Base-by-base conservation (phyloP, 2,113 vertebrate species). In the Garra rufa region DNA sequence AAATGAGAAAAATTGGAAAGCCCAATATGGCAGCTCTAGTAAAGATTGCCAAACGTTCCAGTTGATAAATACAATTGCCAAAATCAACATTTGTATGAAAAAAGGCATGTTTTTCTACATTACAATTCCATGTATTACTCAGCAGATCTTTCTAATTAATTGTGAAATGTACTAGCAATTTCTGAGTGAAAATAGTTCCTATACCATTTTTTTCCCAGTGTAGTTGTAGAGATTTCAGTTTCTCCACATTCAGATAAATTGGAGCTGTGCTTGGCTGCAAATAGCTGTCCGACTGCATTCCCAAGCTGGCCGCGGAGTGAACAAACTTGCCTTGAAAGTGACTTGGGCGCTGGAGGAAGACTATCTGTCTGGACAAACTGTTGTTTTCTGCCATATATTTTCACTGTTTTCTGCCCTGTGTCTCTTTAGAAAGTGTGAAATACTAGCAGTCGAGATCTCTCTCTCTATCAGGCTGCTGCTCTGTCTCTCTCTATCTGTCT, bases 351-450 rank as follows among this genome's bases (percentile, higher is more conserved):
- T 57, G 21, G 19, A 57, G 52, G 9, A n/a, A 57, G 21, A 57
- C 52, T n/a, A 7, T 55, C 50, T 21, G 17, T 55, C 15, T 9
- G 65, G 30, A 9, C 30, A 38, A 38, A 19, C 30, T 38, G 30
- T 67, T 67, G 34, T 67, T 67, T 67, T 67, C 65, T 38, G 30
- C 30, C 61, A 30, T 30, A 65, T 65, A 65, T 65, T 30, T 65
- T 30, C 14, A 2, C 26, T 7, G 26, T 63, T 63, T 65, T 65
- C 61, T 63, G 61, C 28, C 7, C 26, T 34, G 63, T 30, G 59
- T 28, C 65, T 69, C 30, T 67, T 67, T 34, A 67, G 30, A 9
- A 38, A 67, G 15, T 38, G 30, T 34, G 63, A 67, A 67, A 34
- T 34, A 19, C 63, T 34, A 67, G 28, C 26, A 65, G 61, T 67